Evolutionary conservation across 2,113 vertebrate genomes (phyloP), one percentile per base, ranked within the genome.

Genomic region (Sturnus vulgaris): DNA sequence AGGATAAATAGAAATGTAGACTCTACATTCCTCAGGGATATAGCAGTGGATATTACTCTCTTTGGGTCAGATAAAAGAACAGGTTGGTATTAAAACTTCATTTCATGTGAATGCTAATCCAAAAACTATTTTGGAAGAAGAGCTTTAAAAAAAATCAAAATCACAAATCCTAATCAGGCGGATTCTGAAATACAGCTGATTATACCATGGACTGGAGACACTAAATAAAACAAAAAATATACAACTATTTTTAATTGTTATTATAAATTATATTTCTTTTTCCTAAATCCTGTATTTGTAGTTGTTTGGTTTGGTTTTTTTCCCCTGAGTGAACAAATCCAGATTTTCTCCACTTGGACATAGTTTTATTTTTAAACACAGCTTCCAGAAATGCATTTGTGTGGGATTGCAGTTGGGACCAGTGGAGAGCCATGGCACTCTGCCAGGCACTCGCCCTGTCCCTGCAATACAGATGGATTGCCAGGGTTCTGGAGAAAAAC

Each of bases 331-430:
- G 90, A 95, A 90, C 23, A 1, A 81, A 79, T 94, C 60, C 85
- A 90, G 71, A 68, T 90, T 91, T 92, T 76, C 91, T 95, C 86
- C 39, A 27, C 72, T 92, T 88, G 77, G 90, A 71, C 88, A 13
- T 50, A 57, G 61, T 71, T 97, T 94, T 95, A 86, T 96, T 93
- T 97, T 96, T 96, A 93, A 94, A 60, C 46, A 52, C 3, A 0
- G 60, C 83, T 97, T 86, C 81, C 91, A 95, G 86, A 89, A 88
- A 68, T 69, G 86, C 72, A 9, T 68, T 89, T 39, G 11, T 95
- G 94, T 92, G 82, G 90, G 93, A 92, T 78, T 92, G 90, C 82
- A 86, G 53, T 78, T 71, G 71, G 88, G 90, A 86, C 55, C 85
- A 75, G 40, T 30, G 72, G 90, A 88, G 73, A 81, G 69, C 73